These are phyloP conservation scores for Corynorhinus townsendii DNA, from an alignment of 2,113 vertebrate genomes.

Conservation along the genomic window DNA sequence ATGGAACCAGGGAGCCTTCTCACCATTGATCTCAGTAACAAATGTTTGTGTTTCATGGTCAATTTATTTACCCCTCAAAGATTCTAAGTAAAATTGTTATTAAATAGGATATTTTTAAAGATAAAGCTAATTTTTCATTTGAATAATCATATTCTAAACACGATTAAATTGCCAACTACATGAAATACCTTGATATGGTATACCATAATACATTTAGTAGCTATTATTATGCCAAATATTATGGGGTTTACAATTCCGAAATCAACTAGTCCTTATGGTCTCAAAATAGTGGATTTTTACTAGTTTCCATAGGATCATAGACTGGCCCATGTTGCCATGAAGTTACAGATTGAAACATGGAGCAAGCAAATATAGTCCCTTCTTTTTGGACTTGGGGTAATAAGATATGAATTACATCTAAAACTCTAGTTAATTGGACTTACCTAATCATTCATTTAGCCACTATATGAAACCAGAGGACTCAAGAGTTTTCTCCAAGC, in stretches of 20 bases:
- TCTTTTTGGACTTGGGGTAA: not conserved
- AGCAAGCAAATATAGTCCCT: not conserved
- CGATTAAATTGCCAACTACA: not conserved
- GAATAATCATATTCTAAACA: not conserved
- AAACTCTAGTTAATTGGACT: not conserved
- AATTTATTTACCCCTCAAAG: slow-evolving; percentile 54
- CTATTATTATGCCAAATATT: not conserved
- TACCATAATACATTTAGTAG: not conserved
- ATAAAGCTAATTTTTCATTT: slow-evolving; percentile 55
- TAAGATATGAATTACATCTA: not conserved
- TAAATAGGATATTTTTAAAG: slow-evolving; percentile 32
- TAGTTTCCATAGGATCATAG: not conserved
- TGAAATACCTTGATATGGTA: not conserved
- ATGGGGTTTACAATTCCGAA: not conserved
- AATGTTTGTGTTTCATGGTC: slow-evolving; percentile 62
- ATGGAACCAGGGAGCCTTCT: slow-evolving; percentile 47
- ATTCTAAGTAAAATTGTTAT: slow-evolving; percentile 17
- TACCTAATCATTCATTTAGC: not conserved
- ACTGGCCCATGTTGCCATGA: not conserved
- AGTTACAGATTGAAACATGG: not conserved
- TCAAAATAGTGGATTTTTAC: not conserved
- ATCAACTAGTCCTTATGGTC: not conserved
- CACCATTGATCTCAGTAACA: slow-evolving; percentile 55
- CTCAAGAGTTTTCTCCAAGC: not conserved
- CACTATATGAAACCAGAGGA: not conserved